Evolutionary conservation across 2,797 vertebrate genomes (phyloP), one percentile per base, ranked within the genome.

Genomic region (Acanthurus tractus): DNA sequence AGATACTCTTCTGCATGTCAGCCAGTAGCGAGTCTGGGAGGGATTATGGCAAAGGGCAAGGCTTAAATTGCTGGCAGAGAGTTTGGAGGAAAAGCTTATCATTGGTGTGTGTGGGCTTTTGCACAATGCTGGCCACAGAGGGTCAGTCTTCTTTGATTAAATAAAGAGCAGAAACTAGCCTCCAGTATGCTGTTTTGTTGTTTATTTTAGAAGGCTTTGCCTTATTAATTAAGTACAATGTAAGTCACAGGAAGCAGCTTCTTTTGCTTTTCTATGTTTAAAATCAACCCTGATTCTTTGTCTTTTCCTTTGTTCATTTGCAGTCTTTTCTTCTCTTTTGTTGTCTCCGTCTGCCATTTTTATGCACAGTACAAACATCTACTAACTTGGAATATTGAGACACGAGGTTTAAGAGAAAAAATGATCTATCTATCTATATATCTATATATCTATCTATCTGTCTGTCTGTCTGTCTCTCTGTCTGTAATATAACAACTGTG

Each of bases 41-140:
- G 76, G 83, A 85, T 86, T 90, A 85, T 77, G 81, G 72, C 83
- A 86, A 86, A 87, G 84, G 79, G 70, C 85, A 87, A 48, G 57
- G 57, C 74, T 89, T 85, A 88, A 87, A 83, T 83, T 85, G 67
- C 81, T 85, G 76, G 69, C 76, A 67, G 62, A 78, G 80, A 76
- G 70, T 85, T 84, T 73, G 63, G 56, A 78, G 70, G 73, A 86
- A 82, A 75, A 73, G 76, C 76, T 86, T 78, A 85, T 63, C 82
- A 61, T 38, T 66, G 63, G 73, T 81, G 65, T 83, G 65, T 70
- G 50, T 75, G 50, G 78, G 54, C 34, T 78, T 79, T 58, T 71
- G 67, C 50, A 76, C 77, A 79, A 79, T 74, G 38, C 69, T 76
- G 54, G 81, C 69, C 68, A 79, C 64, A 71, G 64, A 66, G 68